Evolutionary conservation across 2,113 vertebrate species (phyloP), one percentile per base, ranked within the genome.

Genomic region (Phoxinus phoxinus): DNA sequence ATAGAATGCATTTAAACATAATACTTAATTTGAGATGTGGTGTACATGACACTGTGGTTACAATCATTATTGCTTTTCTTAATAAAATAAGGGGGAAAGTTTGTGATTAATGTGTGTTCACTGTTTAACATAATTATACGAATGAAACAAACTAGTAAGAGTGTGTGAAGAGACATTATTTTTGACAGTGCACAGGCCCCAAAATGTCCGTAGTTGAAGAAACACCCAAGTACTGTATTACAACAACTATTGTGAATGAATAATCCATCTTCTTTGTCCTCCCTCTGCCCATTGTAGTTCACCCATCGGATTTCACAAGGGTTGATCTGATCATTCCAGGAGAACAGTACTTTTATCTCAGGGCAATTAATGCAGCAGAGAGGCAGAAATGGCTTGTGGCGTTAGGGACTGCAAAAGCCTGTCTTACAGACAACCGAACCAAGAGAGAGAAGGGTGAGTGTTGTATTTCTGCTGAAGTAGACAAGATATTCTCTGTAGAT

Each of bases 301-400:
- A 99, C 93, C 93, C 97, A 81, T 95, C 96, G 86, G 97, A 99
- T 93, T 96, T 95, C 10, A 99, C 97, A 0, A 95, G 98, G 76
- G 95, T 99, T 93, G 97, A 99, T 89, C 90, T 99, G 90, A 97
- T 97, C 83, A 98, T 99, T 90, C 98, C 98, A 32, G 97, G 97
- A 87, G 97, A 99, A 72, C 98, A 99, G 86, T 98, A 96, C 92
- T 99, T 99, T 94, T 99, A 99, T 92, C 93, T 99, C 93, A 96
- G 96, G 90, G 96, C 97, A 91, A 96, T 97, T 90, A 99, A 97
- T 80, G 97, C 97, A 84, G 96, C 97, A 59, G 97, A 99, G 91
- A 96, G 98, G 89, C 98, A 99, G 83, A 96, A 97, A 90, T 99
- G 98, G 98, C 91, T 99, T 87, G 96, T 99, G 87, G 97, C 98